phyloP scores from a whole-genome alignment of 1,140 invertebrate genomes.

The Sycophaga agraensis region DNA sequence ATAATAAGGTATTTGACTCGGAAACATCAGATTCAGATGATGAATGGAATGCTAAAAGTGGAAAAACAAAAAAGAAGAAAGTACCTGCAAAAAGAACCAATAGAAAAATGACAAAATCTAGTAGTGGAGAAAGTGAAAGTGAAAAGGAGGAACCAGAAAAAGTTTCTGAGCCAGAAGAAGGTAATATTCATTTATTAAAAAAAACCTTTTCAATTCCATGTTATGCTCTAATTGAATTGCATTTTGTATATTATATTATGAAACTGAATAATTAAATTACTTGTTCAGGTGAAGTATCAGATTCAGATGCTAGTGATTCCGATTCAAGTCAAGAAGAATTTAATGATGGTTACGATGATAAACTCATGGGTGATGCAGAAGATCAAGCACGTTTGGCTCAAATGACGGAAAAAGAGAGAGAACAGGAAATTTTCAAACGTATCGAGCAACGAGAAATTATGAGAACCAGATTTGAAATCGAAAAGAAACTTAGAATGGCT shows the following conservation, averaged over 20 bases:
- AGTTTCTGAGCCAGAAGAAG: constrained; percentile 73
- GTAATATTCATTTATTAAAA: constrained; percentile 42
- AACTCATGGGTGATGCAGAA: constrained; percentile 95
- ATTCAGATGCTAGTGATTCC: constrained; percentile 59
- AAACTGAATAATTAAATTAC: neutral
- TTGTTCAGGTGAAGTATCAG: constrained; percentile 66
- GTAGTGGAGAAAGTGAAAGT: constrained; percentile 59
- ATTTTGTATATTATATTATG: neutral
- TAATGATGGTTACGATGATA: constrained; percentile 89
- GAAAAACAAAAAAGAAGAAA: constrained; percentile 66
- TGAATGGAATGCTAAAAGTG: constrained; percentile 67
- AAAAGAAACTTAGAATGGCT: constrained; percentile 87
- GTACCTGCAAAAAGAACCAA: constrained; percentile 46
- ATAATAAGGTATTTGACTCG: constrained; percentile 55
- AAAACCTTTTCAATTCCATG: neutral
- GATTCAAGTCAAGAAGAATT: constrained; percentile 69
- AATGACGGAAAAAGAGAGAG: constrained; percentile 95
- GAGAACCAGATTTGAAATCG: constrained; percentile 95
- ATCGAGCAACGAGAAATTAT: constrained; percentile 91
- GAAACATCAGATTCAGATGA: constrained; percentile 74
- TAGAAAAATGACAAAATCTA: constrained; percentile 58
- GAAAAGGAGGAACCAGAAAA: constrained; percentile 60
- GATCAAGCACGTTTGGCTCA: constrained; percentile 85
- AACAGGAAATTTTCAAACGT: constrained; percentile 95
- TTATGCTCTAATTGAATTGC: neutral